A percentile compares a stretch with the other conserved stretches of the same genome.
These are phyloP conservation scores for Synergus gifuensis DNA, from an alignment of 2,888 invertebrate species.

Conservation along the genomic window DNA sequence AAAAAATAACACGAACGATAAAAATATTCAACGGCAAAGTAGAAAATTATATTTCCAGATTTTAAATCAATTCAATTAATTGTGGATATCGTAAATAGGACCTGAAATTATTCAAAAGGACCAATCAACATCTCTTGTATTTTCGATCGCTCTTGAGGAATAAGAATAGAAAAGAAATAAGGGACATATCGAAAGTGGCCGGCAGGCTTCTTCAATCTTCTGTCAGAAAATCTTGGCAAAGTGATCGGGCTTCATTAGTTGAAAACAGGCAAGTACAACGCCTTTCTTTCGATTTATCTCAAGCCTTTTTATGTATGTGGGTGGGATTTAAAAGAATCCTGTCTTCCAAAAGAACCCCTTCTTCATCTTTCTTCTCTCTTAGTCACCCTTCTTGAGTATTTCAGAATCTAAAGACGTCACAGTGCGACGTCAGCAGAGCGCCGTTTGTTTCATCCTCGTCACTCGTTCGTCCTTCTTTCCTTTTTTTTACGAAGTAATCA, in stretches of 20 bases:
- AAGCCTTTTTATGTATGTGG: neutral
- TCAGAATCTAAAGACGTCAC: conserved; percentile 45
- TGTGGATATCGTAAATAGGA: neutral
- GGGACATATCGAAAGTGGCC: neutral
- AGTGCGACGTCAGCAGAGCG: conserved; percentile 45
- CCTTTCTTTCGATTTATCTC: conserved; percentile 10
- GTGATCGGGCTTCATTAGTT: conserved; percentile 67
- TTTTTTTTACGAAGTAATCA: conserved; percentile 67
- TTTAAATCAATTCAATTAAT: neutral
- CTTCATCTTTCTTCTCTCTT: conserved; percentile 47
- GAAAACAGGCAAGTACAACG: conserved; percentile 50
- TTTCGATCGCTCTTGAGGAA: neutral
- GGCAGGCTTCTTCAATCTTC: conserved; percentile 55
- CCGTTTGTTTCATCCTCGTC: conserved; percentile 51
- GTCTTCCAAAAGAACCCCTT: conserved; percentile 36
- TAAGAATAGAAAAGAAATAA: neutral
- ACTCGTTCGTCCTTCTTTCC: conserved; percentile 51
- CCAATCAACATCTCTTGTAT: conserved; percentile 2
- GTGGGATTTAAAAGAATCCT: conserved; percentile 48
- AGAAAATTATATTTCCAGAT: neutral
- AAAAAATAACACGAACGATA: neutral
- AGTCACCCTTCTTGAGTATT: conserved; percentile 4
- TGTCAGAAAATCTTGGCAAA: conserved; percentile 67
- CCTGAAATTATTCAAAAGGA: neutral
- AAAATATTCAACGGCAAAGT: neutral